Evolutionary conservation across 2,888 invertebrate species (phyloP), one percentile per base, ranked within the genome.

Genomic region (Apodemia hepburni): DNA sequence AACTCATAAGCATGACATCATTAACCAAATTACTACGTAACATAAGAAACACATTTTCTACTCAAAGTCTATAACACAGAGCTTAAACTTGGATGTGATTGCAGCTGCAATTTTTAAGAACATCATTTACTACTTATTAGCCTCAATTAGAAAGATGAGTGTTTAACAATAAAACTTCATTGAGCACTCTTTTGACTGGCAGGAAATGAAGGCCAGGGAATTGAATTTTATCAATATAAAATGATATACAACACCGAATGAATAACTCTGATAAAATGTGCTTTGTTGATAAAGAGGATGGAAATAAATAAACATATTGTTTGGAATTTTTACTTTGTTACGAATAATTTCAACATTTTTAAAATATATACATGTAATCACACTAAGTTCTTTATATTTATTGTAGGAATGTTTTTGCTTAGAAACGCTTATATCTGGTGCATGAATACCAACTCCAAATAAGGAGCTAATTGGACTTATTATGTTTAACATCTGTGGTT

Each of bases 131-230:
- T 67, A 73, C 76, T 80, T 82, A 85, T 85, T 86, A 85, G 79
- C 66, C 74, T 80, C 82, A 87, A 87, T 87, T 85, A 86, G 78
- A 72, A 74, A 73, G 70, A 77, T 72, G 75, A 77, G 72, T 73
- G 76, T 76, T 70, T 75, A 74, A 12, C 42, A 66, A 80, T 82
- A 78, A 79, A 81, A 79, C 74, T 75, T 72, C 69, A 79, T 76
- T 77, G 65, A 75, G 73, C 66, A 73, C 70, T 71, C 15, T 65
- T 63, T 68, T 73, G 68, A 70, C 69, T 15, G 42, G 42, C 42
- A 42, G 42, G 15, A 15, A 42, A 42, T 42, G 12, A 12, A 75
- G 70, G 72, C 73, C 73, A 75, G 71, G 73, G 73, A 75, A 75
- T 75, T 69, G 64, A 64, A 66, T 64, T 62, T 76, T 81, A 78